Conservation (phyloP, 2,888 invertebrate species). For the Cryptus armator region DNA sequence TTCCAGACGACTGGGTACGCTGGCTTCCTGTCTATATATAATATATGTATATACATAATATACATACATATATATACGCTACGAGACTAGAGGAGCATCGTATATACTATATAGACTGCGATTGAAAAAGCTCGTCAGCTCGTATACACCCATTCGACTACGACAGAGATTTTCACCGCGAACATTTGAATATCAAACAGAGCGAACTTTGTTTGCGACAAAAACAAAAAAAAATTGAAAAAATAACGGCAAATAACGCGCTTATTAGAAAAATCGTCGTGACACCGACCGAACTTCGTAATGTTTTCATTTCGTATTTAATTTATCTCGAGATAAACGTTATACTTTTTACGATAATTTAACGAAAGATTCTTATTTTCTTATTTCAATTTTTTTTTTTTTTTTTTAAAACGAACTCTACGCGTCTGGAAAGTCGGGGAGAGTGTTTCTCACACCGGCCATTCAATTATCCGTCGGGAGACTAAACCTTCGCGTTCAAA, state of each 20-base stretch:
- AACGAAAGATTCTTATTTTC: not conserved
- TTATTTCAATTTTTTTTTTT: not conserved
- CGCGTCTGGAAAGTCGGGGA: conserved; percentile 5
- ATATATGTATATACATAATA: not conserved
- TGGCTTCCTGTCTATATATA: conserved; percentile 4
- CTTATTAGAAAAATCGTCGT: not conserved
- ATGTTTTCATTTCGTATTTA: not conserved
- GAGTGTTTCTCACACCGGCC: conserved; percentile 33
- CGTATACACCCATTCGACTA: conserved; percentile 25
- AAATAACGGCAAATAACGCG: not conserved
- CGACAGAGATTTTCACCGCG: conserved; percentile 16
- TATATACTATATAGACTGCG: not conserved
- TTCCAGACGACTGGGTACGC: conserved; percentile 30
- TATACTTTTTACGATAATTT: not conserved
- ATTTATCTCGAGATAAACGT: not conserved
- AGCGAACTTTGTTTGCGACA: not conserved
- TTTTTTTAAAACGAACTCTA: conserved; percentile 1
- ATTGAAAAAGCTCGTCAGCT: conserved; percentile 43
- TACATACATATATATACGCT: conserved; percentile 4
- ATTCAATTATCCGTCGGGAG: conserved; percentile 44
- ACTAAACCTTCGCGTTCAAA: conserved; percentile 18
- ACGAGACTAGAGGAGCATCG: not conserved
- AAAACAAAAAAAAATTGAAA: not conserved
- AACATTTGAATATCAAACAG: conserved; percentile 36
- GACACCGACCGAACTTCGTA: not conserved